phyloP scores from a whole-genome alignment of 35 echinoderm and acorn worm genomes.

The Nesometra sesokonis region DNA sequence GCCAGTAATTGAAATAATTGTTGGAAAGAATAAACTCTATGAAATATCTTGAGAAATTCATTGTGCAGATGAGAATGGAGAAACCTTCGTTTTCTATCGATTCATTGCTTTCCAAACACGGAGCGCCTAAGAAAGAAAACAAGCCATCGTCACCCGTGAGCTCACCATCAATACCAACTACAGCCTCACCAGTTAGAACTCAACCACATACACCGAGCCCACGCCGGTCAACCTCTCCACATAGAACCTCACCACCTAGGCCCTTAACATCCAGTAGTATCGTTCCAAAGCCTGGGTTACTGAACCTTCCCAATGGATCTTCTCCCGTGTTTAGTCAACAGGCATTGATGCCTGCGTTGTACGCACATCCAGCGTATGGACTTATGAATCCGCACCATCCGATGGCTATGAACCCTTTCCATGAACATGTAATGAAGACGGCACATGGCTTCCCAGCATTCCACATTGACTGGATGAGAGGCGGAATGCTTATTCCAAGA shows the following conservation, averaged over 20 bases:
- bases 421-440: background rate
- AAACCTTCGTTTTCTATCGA: background rate
- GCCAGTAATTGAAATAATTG: no score
- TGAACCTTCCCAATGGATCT: background rate
- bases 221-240: background rate
- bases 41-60: background rate
- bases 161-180: background rate
- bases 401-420: background rate
- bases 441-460: background rate
- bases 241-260: background rate
- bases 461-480: background rate
- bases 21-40: no score
- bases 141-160: background rate
- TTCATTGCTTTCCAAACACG: background rate
- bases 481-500: background rate
- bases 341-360: background rate
- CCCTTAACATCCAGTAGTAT: background rate
- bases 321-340: background rate
- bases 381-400: background rate
- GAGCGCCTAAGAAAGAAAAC: background rate
- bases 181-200: background rate
- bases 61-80: background rate
- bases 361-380: background rate
- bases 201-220: background rate
- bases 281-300: background rate